Evolutionary conservation across 2,113 vertebrate species (phyloP).

Genomic region (Condylura cristata): DNA sequence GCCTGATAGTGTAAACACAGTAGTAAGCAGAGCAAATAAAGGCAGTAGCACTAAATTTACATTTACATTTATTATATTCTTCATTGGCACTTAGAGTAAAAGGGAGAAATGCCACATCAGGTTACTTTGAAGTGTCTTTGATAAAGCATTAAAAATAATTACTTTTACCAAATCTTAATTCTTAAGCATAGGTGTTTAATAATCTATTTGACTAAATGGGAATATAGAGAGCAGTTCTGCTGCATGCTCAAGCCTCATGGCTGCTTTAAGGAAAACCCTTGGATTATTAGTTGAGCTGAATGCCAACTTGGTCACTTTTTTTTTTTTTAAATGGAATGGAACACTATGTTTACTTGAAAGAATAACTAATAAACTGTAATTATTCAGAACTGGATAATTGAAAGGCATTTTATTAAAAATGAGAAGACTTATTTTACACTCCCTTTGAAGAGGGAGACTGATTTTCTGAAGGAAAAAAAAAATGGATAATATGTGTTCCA

Average conservation of each 20-base stretch:
- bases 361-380: background rate
- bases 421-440: background rate
- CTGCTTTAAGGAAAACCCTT: background rate
- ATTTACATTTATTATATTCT: background rate
- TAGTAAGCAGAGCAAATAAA: background rate
- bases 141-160: background rate
- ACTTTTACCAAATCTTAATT: background rate
- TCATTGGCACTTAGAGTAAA: background rate
- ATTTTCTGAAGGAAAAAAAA: background rate
- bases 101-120: background rate
- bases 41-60: background rate
- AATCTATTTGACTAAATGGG: background rate
- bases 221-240: background rate
- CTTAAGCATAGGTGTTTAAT: background rate
- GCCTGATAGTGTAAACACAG: background rate
- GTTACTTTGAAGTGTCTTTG: background rate
- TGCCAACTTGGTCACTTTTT: background rate
- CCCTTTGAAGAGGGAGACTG: background rate
- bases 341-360: background rate
- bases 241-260: background rate
- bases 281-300: background rate
- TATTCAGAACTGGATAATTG: background rate
- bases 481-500: too few species aligned
- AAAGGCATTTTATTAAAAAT: background rate
- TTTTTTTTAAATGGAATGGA: too few species aligned